These are phyloP conservation scores for Uloborus diversus DNA, from an alignment of 1,140 invertebrate species.

Conservation along the genomic window DNA sequence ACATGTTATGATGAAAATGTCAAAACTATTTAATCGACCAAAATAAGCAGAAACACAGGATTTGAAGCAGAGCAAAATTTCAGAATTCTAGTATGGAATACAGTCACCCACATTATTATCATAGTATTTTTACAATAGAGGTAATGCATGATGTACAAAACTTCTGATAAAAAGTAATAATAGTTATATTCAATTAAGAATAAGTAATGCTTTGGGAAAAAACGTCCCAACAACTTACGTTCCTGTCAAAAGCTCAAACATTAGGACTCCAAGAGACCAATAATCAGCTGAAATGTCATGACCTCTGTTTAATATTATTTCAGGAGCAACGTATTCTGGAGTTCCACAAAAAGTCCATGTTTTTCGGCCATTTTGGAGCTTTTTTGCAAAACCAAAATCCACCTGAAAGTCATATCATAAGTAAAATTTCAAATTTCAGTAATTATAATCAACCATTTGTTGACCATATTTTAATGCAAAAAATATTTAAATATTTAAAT, in stretches of 20 bases:
- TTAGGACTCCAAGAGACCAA: conserved; percentile 93
- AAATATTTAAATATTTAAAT: no score
- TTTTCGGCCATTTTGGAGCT: conserved; percentile 79
- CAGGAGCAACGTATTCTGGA: conserved; percentile 89
- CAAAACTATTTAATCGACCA: no score
- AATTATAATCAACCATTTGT: no score
- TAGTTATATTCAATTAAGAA: no score
- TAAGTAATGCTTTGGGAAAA: no score
- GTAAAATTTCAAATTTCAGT: background rate
- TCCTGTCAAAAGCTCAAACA: conserved; percentile 90
- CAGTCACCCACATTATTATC: conserved; percentile 93
- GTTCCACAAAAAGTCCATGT: conserved; percentile 99
- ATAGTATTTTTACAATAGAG: no score
- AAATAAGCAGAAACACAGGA: background rate
- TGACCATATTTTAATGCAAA: no score
- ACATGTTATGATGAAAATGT: no score
- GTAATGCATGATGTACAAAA: no score
- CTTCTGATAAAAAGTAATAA: no score
- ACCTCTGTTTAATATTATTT: conserved; percentile 85
- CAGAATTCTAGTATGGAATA: conserved; percentile 77
- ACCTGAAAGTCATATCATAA: no score
- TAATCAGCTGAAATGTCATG: conserved; percentile 81
- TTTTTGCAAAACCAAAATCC: conserved; percentile 98
- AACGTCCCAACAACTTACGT: conserved; percentile 78
- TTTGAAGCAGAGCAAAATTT: conserved; percentile 63